Evolutionary conservation across 2,888 invertebrate genomes (phyloP).

Genomic region (Napeogenes inachia): DNA sequence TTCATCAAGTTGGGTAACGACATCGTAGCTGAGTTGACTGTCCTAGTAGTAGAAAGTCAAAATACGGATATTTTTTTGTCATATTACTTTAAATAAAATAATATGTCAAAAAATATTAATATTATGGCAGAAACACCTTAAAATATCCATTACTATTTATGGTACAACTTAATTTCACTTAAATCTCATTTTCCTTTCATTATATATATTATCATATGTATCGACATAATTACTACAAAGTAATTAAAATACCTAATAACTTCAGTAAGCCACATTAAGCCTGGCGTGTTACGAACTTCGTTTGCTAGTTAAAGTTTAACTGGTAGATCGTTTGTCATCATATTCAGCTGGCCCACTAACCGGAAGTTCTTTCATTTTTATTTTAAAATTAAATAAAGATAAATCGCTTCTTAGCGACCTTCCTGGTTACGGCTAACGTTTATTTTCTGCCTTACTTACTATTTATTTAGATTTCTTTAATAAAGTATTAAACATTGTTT

Average conservation of each 20-base stretch:
- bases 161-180: too few species aligned
- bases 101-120: too few species aligned
- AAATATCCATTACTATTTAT: too few species aligned
- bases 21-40: too few species aligned
- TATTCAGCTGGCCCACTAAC: slow-evolving; percentile 30
- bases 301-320: slow-evolving; percentile 39
- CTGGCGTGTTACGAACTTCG: slow-evolving; percentile 31
- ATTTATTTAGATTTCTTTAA: neutral
- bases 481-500: too few species aligned
- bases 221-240: slow-evolving; percentile 1
- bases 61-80: too few species aligned
- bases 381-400: slow-evolving; percentile 40
- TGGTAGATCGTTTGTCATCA: slow-evolving; percentile 42
- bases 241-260: slow-evolving; percentile 21
- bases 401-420: slow-evolving; percentile 28
- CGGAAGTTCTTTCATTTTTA: slow-evolving; percentile 36
- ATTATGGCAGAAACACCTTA: too few species aligned
- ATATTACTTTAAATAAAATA: too few species aligned
- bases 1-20: too few species aligned
- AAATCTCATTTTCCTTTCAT: too few species aligned
- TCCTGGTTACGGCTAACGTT: slow-evolving; percentile 8
- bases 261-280: slow-evolving; percentile 27
- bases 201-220: too few species aligned
- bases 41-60: too few species aligned
- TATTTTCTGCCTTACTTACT: slow-evolving; percentile 9